These are phyloP conservation scores for Drosophila melanosoma DNA, from an alignment of 2,888 invertebrate species.

Conservation along the genomic window DNA sequence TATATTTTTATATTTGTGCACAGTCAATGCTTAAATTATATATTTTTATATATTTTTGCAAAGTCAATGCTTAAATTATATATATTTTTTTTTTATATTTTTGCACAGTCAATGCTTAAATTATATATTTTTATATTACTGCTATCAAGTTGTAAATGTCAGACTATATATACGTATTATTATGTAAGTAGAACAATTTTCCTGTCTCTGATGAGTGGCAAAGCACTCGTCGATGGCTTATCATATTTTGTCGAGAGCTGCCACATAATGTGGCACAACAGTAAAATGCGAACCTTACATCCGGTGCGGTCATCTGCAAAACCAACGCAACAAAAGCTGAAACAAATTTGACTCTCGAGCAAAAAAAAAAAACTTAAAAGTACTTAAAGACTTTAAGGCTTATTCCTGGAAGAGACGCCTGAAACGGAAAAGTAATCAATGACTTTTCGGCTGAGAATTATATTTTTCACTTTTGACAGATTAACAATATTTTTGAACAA, in stretches of 20 bases:
- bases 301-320: slow-evolving; percentile 32
- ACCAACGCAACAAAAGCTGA: slow-evolving; percentile 11
- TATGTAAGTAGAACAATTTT: not conserved
- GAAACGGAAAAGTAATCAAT: slow-evolving; percentile 6
- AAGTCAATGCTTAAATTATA: not conserved
- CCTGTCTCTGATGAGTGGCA: slow-evolving; percentile 21
- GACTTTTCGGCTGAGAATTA: slow-evolving; percentile 9
- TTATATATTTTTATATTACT: not conserved
- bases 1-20: not conserved
- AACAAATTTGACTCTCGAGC: slow-evolving; percentile 19
- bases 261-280: slow-evolving; percentile 26
- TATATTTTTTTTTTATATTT: too few species aligned
- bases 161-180: not conserved
- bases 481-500: not conserved
- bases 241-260: slow-evolving; percentile 32
- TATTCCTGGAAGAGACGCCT: slow-evolving; percentile 4
- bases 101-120: too few species aligned
- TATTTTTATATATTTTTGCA: not conserved
- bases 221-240: slow-evolving; percentile 23
- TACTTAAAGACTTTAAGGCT: slow-evolving; percentile 30
- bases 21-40: not conserved
- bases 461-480: slow-evolving; percentile 1
- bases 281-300: slow-evolving; percentile 44
- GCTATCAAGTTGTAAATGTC: slow-evolving; percentile 8
- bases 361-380: slow-evolving; percentile 28